These are phyloP conservation scores for Greenwoodochromis staneri DNA, from an alignment of 2,113 vertebrate species.

Conservation along the genomic window DNA sequence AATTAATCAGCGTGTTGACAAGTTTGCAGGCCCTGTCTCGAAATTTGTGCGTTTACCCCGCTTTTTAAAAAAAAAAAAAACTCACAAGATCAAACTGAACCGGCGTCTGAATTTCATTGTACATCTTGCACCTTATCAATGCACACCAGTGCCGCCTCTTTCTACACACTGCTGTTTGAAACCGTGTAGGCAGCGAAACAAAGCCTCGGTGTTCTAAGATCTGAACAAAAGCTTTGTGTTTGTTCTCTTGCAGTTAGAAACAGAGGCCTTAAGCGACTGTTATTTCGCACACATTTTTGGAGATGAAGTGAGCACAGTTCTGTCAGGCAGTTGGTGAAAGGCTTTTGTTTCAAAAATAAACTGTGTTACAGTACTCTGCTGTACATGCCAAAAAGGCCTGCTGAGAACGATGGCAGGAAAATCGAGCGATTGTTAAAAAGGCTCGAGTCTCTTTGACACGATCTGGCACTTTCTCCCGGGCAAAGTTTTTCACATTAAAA, in stretches of 20 bases:
- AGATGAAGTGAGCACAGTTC: constrained; percentile 37
- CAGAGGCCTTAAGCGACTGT: constrained; percentile 13
- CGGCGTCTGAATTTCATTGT: background rate
- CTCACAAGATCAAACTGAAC: constrained; percentile 9
- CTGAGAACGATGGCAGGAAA: constrained; percentile 31
- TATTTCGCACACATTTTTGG: constrained; percentile 12
- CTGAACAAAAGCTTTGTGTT: constrained; percentile 40
- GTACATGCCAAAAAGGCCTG: constrained; percentile 32
- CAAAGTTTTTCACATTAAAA: constrained; percentile 1
- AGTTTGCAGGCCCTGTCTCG: background rate
- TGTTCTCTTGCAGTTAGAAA: constrained; percentile 2
- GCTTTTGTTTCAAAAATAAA: constrained; percentile 61
- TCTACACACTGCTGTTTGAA: constrained; percentile 16
- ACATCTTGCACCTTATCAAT: constrained; percentile 4
- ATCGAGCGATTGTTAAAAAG: constrained; percentile 22
- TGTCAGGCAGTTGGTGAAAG: constrained; percentile 38
- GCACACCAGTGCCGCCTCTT: background rate
- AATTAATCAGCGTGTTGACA: background rate
- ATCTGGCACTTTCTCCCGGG: background rate
- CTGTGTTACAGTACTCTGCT: constrained; percentile 4
- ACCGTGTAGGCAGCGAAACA: constrained; percentile 34
- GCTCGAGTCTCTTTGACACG: constrained; percentile 2
- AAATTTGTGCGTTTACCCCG: background rate
- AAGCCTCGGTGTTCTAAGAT: constrained; percentile 34
- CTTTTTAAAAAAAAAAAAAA: background rate